Base-by-base conservation (phyloP, 2,113 vertebrate genomes). In the Brienomyrus longianalis region DNA sequence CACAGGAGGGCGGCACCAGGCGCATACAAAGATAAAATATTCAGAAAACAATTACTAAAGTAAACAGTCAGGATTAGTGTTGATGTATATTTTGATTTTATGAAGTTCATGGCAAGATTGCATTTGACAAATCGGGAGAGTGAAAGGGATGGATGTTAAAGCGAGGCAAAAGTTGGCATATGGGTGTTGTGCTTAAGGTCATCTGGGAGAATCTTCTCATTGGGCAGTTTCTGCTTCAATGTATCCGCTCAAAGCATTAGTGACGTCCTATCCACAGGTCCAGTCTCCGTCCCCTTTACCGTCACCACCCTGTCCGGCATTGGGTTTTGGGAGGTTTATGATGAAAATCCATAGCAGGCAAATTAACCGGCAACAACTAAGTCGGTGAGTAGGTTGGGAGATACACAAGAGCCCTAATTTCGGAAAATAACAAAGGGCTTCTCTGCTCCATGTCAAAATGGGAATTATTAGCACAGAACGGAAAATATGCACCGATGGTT, bases 1-100 rank as follows among this genome's bases (percentile, higher is more conserved):
- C 83, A 48, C 35, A 23, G 35, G 7, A 21, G 77, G 15, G 2
- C 19, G 9, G 7, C 47, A n/a, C 39, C n/a, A 11, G 7, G 45
- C 2, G 5, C 13, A 45, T 5, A 5, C 62, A 83, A 83, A 83
- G 43, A 84, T 84, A 84, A 84, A 84, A 84, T 84, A 84, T 84
- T 45, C 48, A 84, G 39, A 84, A 84, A 84, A 84, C 83, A 84
- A 84, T 84, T 84, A 84, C 21, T 21, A 84, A 47, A 47, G 83
- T 84, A 84, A 84, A 84, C 83, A 84, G 43, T 23, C 47, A 84
- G 83, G 43, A 84, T 84, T 48, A 7, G 15, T 43, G 74, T 19
- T 19, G 74, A 80, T 43, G 35, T 80, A 43, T 80, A 43, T 43
- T 80, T 80, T 19, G 66, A 74, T 27, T 74, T 74, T 27, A 74